Base-by-base conservation (phyloP, 2,888 invertebrate species). In the Gari tellinella region DNA sequence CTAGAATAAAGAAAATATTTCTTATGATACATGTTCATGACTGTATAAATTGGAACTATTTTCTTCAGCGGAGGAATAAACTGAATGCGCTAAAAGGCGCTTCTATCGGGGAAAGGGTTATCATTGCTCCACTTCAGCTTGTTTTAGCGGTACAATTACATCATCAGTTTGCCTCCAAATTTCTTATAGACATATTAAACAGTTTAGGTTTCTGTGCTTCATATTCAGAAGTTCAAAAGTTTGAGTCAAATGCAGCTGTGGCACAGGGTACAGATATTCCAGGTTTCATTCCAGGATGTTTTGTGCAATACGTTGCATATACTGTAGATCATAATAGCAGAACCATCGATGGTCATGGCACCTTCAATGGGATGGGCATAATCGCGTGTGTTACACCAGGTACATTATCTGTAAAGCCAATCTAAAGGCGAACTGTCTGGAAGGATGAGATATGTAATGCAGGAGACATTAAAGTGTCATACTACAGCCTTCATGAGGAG, bases 351-450 rank as follows among this genome's bases (percentile, higher is more conserved):
- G 82, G 83, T 8, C 48, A 72, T 23, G 64, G 66, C 31, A 84
- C 86, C 17, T 85, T 86, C 46, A 84, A 80, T 69, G 82, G 81
- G 2, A 85, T 86, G 81, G 82, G 83, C 3, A 81, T 85, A n/a
- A 84, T 86, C 23, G 81, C 81, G 10, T 52, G 61, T 15, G 53
- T 80, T 15, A 81, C 82, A 26, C 85, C 84, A 26, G 69, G 60
- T 21, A 23, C 26, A 1, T 10, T 45, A 12, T 26, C 31, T 23
- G 21, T 3, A 15, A 37, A 21, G 23, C 19, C 25, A 5, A 41
- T 80, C 5, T 64, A 62, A 41, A 60, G 78, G 31, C 31, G 53
- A 19, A 55, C 12, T 37, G 56, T 73, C 12, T 48, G 48, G 23
- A 43, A 21, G 17, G 62, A 63, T n/a, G 68, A 79, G 14, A 23